Percentiles rank a stretch among this genome's conserved stretches.
These are phyloP conservation scores for Sitophilus oryzae DNA, from an alignment of 1,140 invertebrate species.

Conservation along the genomic window DNA sequence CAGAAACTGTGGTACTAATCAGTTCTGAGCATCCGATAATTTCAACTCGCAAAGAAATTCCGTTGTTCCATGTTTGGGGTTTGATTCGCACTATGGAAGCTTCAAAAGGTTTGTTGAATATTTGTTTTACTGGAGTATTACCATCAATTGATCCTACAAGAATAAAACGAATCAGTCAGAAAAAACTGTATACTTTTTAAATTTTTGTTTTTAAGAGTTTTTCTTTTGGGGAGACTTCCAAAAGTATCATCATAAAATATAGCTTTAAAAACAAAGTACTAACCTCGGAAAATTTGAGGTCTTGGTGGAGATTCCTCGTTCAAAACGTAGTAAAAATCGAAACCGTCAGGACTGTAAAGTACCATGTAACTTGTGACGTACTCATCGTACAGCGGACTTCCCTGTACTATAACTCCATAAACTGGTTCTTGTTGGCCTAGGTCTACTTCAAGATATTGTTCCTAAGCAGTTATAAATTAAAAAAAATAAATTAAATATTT, in stretches of 20 bases:
- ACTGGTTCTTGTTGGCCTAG: constrained; percentile 57
- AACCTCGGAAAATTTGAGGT: constrained; percentile 52
- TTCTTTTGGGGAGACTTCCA: no score
- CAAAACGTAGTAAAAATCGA: constrained; percentile 27
- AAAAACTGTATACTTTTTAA: no score
- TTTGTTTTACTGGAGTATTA: constrained; percentile 52
- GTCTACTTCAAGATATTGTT: constrained; percentile 67
- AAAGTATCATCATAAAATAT: no score
- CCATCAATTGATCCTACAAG: constrained; percentile 60
- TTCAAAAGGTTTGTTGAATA: constrained; percentile 64
- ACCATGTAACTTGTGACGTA: constrained; percentile 72
- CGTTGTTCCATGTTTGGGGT: constrained; percentile 70
- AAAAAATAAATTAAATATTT: no score
- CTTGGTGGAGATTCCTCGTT: constrained; percentile 21
- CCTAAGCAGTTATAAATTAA: no score
- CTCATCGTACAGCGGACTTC: constrained; percentile 57
- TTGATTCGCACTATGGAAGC: constrained; percentile 63
- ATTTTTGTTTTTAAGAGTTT: no score
- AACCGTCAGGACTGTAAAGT: constrained; percentile 51
- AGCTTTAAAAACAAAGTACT: no score
- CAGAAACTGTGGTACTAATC: constrained; percentile 27
- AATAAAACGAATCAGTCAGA: neutral
- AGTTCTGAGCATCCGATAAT: constrained; percentile 62
- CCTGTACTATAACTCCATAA: constrained; percentile 66
- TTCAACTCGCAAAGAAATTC: constrained; percentile 67